Conservation (phyloP, 2,888 invertebrate species). For the Apotomis betuletana region DNA sequence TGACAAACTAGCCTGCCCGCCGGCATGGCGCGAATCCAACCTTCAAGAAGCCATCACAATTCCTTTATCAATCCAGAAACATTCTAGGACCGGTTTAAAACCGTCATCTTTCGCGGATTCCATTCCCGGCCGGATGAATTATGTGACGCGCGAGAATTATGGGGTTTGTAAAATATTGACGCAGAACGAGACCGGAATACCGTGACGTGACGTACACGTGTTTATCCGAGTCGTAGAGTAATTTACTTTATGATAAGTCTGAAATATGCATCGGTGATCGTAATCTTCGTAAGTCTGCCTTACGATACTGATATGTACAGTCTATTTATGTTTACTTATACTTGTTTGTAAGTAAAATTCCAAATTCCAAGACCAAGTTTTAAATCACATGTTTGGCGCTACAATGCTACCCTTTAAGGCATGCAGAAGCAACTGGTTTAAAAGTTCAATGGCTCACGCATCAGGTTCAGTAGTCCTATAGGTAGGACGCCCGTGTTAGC, state of each 20-base stretch:
- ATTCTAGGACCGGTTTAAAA: constrained; percentile 18
- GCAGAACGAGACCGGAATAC: constrained; percentile 35
- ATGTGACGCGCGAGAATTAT: constrained; percentile 59
- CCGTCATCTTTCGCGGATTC: constrained; percentile 13
- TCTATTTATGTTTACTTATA: no score
- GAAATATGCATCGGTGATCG: neutral
- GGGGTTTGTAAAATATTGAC: constrained; percentile 58
- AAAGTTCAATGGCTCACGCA: no score
- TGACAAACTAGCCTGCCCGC: neutral
- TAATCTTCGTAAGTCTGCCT: no score
- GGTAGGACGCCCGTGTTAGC: no score
- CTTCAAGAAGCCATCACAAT: neutral
- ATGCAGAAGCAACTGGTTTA: no score
- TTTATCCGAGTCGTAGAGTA: neutral
- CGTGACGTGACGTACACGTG: constrained; percentile 9
- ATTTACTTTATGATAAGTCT: neutral
- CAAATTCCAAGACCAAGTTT: no score
- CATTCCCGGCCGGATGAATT: constrained; percentile 52
- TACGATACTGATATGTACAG: no score
- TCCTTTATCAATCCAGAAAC: neutral
- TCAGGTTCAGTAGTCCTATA: no score
- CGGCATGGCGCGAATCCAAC: neutral
- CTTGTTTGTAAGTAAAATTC: no score
- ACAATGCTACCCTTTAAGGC: no score
- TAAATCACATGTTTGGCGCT: no score